Base-by-base conservation (phyloP, 2,797 vertebrate genomes). In the Helarctos malayanus region DNA sequence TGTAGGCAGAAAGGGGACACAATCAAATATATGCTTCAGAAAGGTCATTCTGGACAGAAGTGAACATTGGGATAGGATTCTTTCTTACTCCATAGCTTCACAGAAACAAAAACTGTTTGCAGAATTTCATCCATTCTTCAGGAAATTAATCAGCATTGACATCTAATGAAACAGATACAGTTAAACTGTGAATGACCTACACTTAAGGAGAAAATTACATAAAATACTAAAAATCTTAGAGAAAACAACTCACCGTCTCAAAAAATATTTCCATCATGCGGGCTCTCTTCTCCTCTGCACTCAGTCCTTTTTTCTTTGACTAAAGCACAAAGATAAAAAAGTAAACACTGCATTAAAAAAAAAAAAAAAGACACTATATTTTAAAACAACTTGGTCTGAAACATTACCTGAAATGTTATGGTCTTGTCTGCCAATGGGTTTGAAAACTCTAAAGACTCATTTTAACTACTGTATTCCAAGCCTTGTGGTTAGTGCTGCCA, bases 261-360 rank as follows among this genome's bases (percentile, higher is more conserved):
- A 99, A 99, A 98, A 99, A 99, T 97, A 99, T 99, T 98, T 99
- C 99, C 99, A 99, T 99, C 99, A 99, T 99, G 11, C 99, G 99
- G 71, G 97, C 98, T 98, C 99, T 99, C 98, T 99, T 99, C 98
- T 99, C 99, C 97, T 99, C 99, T 97, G 99, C 98, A 98, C 99
- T 99, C 61, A 99, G 98, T 69, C 99, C 99, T 98, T 99, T 99
- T 98, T 99, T 99, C 99, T 99, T 99, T 10, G 99, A 99, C 99
- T 99, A 98, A 54, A 71, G 75, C 54, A 97, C 68, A 95, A 88
- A 98, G 93, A 18, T 38, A 81, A 59, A 45, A 68, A 89, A 84
- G 6, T 13, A 90, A 11, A 2, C 19, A 76, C 27, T 86, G 61
- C 18, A 63, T 63, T n/a, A 1, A 52, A 32, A 84, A 25, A 91